A percentile compares a stretch with the other conserved stretches of the same genome.
Evolutionary conservation across 2,888 invertebrate genomes (phyloP).

Genomic region (Cabera pusaria): DNA sequence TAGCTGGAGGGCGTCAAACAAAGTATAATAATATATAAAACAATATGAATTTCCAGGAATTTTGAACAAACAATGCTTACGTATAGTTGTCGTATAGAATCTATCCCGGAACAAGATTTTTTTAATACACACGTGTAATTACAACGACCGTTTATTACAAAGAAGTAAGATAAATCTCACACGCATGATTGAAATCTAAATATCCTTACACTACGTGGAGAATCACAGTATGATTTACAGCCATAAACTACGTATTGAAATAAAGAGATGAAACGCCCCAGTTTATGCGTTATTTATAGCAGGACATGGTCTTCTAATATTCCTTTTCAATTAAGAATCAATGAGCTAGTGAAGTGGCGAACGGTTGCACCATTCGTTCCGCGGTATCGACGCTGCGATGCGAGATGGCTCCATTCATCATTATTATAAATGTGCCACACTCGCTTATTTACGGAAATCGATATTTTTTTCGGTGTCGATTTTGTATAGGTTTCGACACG

Average conservation of each 20-base stretch:
- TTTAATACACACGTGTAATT: no score
- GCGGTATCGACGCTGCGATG: slow-evolving; percentile 72
- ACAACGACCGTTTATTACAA: no score
- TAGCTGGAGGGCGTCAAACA: no score
- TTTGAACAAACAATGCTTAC: no score
- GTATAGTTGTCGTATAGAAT: no score
- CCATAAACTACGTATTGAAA: slow-evolving; percentile 39
- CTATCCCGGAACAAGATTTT: no score
- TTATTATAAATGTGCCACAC: slow-evolving; percentile 82
- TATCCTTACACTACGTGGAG: slow-evolving; percentile 4
- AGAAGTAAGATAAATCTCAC: slow-evolving; percentile 18
- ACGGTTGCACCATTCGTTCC: slow-evolving; percentile 73
- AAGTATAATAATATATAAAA: no score
- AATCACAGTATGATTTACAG: slow-evolving; percentile 54
- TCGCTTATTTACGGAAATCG: slow-evolving; percentile 84
- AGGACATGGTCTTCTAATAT: slow-evolving; percentile 65
- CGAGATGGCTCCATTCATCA: slow-evolving; percentile 78
- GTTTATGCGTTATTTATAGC: slow-evolving; percentile 73
- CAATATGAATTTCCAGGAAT: no score
- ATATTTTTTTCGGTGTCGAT: slow-evolving; percentile 81
- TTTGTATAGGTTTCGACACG: slow-evolving; percentile 77
- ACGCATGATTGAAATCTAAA: slow-evolving; percentile 9
- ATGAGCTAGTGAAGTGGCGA: slow-evolving; percentile 58
- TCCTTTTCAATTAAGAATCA: slow-evolving; percentile 77
- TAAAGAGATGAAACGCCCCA: slow-evolving; percentile 60